A percentile compares a stretch with the other conserved stretches of the same genome.
phyloP scores from a whole-genome alignment of 2,888 invertebrate genomes.

The Acleris laterana region DNA sequence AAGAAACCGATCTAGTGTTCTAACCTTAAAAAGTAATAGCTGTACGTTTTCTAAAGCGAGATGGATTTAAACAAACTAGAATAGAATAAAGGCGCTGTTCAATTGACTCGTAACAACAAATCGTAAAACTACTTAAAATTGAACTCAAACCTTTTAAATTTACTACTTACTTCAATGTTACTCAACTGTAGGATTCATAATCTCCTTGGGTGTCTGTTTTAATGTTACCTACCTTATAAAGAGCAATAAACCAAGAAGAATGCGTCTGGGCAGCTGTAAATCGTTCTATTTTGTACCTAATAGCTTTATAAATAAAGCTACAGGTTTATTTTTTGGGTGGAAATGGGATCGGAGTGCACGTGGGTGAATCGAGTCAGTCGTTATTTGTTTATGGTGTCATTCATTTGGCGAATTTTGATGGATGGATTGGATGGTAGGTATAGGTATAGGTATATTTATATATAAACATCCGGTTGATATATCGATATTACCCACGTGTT shows the following conservation, averaged over 20 bases:
- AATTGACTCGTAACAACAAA: constrained; percentile 63
- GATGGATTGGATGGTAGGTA: constrained; percentile 53
- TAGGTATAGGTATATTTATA: too few relatives aligned
- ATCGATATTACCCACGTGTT: too few relatives aligned
- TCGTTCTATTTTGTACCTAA: constrained; percentile 51
- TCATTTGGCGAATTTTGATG: constrained; percentile 75
- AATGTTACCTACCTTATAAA: constrained; percentile 62
- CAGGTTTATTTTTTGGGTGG: constrained; percentile 33
- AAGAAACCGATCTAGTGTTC: too few relatives aligned
- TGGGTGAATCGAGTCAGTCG: constrained; percentile 68
- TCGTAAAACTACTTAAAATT: constrained; percentile 74
- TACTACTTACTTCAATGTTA: constrained; percentile 60
- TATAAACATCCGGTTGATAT: too few relatives aligned
- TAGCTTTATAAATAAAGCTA: constrained; percentile 40
- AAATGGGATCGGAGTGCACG: constrained; percentile 53
- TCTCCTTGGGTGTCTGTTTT: constrained; percentile 82
- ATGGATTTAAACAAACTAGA: background rate
- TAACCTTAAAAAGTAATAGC: too few relatives aligned
- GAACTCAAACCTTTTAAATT: constrained; percentile 60
- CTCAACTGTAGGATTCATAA: constrained; percentile 67
- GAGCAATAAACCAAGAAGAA: constrained; percentile 62
- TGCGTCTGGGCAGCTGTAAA: constrained; percentile 31
- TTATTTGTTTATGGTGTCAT: constrained; percentile 75
- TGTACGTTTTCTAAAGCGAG: too few relatives aligned
- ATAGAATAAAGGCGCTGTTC: background rate